Percentiles rank a stretch among this genome's conserved stretches.
phyloP scores from a whole-genome alignment of 2,888 invertebrate species.

The Patella ulyssiponensis region DNA sequence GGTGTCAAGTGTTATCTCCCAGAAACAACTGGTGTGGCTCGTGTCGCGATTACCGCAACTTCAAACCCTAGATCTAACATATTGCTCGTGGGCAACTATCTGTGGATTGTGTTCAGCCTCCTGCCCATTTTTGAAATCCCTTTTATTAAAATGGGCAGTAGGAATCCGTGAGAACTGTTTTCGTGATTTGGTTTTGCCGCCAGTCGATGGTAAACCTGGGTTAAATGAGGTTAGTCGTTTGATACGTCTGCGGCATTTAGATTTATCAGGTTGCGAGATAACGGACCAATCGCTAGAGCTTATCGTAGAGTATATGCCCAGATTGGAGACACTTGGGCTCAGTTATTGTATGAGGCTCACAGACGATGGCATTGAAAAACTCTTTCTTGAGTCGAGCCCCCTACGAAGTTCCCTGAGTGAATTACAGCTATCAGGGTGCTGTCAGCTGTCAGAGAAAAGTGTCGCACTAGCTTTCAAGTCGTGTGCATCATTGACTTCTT shows the following conservation, averaged over 20 bases:
- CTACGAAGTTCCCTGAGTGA: conserved; percentile 39
- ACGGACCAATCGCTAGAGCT: conserved; percentile 85
- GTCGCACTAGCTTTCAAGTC: conserved; percentile 17
- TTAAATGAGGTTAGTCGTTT: conserved; percentile 83
- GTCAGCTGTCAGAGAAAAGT: conserved; percentile 45
- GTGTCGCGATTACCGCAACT: conserved; percentile 87
- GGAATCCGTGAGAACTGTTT: conserved; percentile 88
- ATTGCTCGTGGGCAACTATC: conserved; percentile 81
- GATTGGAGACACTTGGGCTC: conserved; percentile 83
- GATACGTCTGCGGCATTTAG: conserved; percentile 82
- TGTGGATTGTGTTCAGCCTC: conserved; percentile 85
- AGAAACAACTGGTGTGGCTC: conserved; percentile 93
- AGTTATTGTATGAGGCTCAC: conserved; percentile 89
- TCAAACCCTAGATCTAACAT: conserved; percentile 83
- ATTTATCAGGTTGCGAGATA: conserved; percentile 89
- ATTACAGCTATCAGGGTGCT: conserved; percentile 48
- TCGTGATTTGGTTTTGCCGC: conserved; percentile 88
- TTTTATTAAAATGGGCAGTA: conserved; percentile 90
- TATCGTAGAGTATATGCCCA: conserved; percentile 65
- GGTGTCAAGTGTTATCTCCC: conserved; percentile 90
- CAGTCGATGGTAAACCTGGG: conserved; percentile 85
- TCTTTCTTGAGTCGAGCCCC: conserved; percentile 35
- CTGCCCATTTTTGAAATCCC: conserved; percentile 81
- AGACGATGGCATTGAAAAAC: conserved; percentile 84
- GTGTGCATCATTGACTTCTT: not conserved